Conservation (phyloP, 2,888 invertebrate genomes). For the Venustoraphidia nigricollis region DNA sequence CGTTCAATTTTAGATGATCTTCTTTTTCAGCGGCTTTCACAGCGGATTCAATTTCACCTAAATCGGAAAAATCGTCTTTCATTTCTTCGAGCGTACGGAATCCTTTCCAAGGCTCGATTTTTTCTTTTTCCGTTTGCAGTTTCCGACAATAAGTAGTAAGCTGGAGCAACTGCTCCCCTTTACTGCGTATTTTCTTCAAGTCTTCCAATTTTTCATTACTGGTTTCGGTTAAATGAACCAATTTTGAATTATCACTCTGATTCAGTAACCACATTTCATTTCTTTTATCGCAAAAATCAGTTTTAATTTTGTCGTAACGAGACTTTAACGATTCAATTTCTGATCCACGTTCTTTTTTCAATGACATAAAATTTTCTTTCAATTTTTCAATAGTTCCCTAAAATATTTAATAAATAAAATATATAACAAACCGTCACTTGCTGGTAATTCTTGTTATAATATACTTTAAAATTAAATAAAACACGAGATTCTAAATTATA, state of each 20-base stretch:
- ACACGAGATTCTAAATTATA: no score
- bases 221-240: conserved; percentile 16
- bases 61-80: no score
- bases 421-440: no score
- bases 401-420: no score
- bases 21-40: no score
- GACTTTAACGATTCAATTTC: neutral
- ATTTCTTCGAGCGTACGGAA: neutral
- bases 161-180: conserved; percentile 34
- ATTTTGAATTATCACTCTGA: neutral
- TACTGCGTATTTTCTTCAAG: conserved; percentile 27
- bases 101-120: conserved; percentile 25
- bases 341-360: neutral
- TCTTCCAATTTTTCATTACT: conserved; percentile 29
- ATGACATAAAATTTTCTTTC: neutral
- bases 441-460: no score
- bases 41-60: no score
- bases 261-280: no score
- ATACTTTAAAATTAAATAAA: no score
- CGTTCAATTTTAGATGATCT: no score
- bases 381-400: neutral
- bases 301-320: no score
- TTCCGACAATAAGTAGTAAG: conserved; percentile 37
- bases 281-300: no score
- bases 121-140: conserved; percentile 38